Base-by-base conservation (phyloP, 2,113 vertebrate genomes). In the Baryphthengus martii region DNA sequence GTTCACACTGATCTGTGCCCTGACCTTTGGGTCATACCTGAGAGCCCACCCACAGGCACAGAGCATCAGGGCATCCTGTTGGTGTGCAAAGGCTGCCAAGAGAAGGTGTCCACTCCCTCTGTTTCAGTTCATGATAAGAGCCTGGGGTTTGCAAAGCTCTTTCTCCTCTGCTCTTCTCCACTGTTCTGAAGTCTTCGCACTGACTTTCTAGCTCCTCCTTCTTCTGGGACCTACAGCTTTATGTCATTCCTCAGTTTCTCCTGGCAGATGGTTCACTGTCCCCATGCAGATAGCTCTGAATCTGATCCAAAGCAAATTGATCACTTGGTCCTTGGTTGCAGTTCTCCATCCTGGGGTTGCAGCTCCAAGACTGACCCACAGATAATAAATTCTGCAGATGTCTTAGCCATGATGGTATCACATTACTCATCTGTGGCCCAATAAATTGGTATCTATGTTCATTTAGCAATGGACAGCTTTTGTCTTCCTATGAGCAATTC, bases 1-100 rank as follows among this genome's bases (percentile, higher is more conserved):
- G 33, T 3, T 33, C 24, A 33, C 14, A 11, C 26, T 4, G 4
- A 8, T 16, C 44, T 63, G 37, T 3, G 19, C 14, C 63, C 33
- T 17, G 42, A 53, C 1, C 21, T 39, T 37, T 67, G 13, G 6
- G 20, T 20, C 5, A 16, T 35, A 53, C 31, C 37, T 40, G 31
- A 21, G 39, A 88, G 68, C 13, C n/a, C n/a, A 47, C 0, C 0
- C 1, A 1, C 31, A 37, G 19, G 49, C 26, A 63, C 14, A 35
- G 13, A 28, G 33, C 24, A 65, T 25, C 1, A 2, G 10, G 15
- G 39, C 6, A 7, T 31, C 15, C 50, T 72, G 37, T 7, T 33
- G 17, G 11, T 19, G 11, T 45, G 21, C 42, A 47, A 47, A 68
- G 37, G 18, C 52, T 87, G 6, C 17, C 68, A 39, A 52, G 37